Evolutionary conservation across 2,797 vertebrate species (phyloP).

Genomic region (Sciurus vulgaris): DNA sequence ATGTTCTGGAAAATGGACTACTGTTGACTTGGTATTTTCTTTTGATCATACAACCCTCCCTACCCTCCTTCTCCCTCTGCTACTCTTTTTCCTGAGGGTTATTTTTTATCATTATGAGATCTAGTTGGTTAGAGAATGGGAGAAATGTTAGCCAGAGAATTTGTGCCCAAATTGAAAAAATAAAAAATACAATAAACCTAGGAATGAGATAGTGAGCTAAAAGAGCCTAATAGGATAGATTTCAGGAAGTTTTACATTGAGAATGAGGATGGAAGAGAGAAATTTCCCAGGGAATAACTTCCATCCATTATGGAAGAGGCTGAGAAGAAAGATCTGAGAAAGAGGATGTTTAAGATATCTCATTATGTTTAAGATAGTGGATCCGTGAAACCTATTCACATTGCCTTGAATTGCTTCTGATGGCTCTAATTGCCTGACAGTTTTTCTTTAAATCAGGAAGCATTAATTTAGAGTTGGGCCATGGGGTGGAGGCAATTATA

Average conservation of each 20-base stretch:
- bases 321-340: not conserved
- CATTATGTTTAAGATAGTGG: not conserved
- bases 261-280: not conserved
- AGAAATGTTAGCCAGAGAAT: not conserved
- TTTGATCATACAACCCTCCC: not conserved
- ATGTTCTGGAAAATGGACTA: not conserved
- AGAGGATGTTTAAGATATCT: not conserved
- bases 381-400: not conserved
- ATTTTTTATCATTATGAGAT: conserved; percentile 30
- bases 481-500: not conserved
- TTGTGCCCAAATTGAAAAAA: not conserved
- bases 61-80: not conserved
- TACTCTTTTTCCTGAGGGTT: not conserved
- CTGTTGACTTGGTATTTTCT: not conserved
- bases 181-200: not conserved
- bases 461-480: not conserved
- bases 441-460: not conserved
- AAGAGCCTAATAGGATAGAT: not conserved
- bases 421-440: not conserved
- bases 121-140: not conserved
- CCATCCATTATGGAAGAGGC: not conserved
- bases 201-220: not conserved
- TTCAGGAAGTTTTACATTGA: not conserved
- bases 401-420: conserved; percentile 4
- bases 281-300: not conserved